These are phyloP conservation scores for Callorhinus ursinus DNA, from an alignment of 2,113 vertebrate species.

Conservation along the genomic window DNA sequence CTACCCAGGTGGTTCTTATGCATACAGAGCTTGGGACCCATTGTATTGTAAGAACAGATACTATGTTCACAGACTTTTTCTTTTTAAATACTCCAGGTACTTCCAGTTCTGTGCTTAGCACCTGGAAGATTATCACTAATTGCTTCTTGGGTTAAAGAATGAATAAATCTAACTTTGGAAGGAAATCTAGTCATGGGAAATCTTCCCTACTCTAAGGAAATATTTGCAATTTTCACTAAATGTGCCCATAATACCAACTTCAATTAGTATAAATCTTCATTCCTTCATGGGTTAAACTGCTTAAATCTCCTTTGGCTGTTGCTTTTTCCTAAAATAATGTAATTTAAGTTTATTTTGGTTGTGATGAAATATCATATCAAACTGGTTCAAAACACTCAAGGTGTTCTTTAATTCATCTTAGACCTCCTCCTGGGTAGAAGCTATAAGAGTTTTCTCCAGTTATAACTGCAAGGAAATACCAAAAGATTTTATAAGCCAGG, in stretches of 20 bases:
- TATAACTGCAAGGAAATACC: slow-evolving; percentile 42
- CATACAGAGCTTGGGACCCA: neutral
- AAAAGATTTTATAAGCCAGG: slow-evolving; percentile 36
- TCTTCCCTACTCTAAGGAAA: slow-evolving; percentile 13
- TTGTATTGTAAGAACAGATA: neutral
- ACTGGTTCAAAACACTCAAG: slow-evolving; percentile 51
- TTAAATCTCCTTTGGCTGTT: slow-evolving; percentile 45
- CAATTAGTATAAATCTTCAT: slow-evolving; percentile 55
- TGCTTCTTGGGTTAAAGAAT: slow-evolving; percentile 44
- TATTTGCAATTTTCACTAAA: slow-evolving; percentile 55
- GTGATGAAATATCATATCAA: slow-evolving; percentile 51
- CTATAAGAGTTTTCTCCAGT: slow-evolving; percentile 41
- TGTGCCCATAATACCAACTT: slow-evolving; percentile 1
- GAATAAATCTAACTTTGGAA: slow-evolving; percentile 55
- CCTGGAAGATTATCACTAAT: slow-evolving; percentile 16
- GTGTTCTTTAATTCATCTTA: slow-evolving; percentile 53
- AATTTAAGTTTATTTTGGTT: slow-evolving; percentile 53
- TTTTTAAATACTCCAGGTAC: neutral
- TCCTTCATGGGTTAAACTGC: neutral
- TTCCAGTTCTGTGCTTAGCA: neutral
- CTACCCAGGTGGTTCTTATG: neutral
- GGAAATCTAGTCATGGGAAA: slow-evolving; percentile 43
- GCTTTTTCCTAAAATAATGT: slow-evolving; percentile 49
- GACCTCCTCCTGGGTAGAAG: neutral
- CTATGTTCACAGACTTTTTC: neutral